Evolutionary conservation across 53 echinoderm and acorn worm species (phyloP).

Genomic region (Paracentrotus lividus): DNA sequence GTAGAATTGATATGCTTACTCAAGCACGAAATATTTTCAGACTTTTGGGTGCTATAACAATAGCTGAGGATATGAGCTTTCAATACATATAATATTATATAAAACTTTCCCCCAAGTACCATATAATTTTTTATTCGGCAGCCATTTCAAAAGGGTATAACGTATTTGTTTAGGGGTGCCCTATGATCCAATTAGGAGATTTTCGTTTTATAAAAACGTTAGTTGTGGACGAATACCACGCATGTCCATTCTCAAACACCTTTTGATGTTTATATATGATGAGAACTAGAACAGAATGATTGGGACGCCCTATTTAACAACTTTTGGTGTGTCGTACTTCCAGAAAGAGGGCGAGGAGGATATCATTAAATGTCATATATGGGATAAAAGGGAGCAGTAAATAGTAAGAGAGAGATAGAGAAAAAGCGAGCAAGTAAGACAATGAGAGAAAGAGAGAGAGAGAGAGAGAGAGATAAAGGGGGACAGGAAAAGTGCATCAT

Average conservation of each 20-base stretch:
- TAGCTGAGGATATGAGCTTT: too few species aligned
- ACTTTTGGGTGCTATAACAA: too few species aligned
- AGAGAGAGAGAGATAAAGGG: background rate
- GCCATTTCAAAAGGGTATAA: too few species aligned
- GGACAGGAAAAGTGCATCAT: background rate
- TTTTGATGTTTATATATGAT: background rate
- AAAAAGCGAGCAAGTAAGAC: background rate
- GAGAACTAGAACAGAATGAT: background rate
- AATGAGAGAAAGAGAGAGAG: background rate
- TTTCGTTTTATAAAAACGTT: background rate
- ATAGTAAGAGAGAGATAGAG: background rate
- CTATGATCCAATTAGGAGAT: too few species aligned
- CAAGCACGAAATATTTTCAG: too few species aligned
- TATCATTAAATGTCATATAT: background rate
- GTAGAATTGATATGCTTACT: too few species aligned
- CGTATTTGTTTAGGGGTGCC: too few species aligned
- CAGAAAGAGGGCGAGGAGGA: background rate
- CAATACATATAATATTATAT: too few species aligned
- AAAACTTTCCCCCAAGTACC: too few species aligned
- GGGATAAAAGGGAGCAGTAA: background rate
- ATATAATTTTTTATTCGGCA: too few species aligned
- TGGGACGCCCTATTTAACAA: background rate
- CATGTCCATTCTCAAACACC: background rate
- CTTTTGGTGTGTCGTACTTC: constrained; percentile 2
- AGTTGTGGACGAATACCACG: background rate